These are phyloP conservation scores for Brachionus rotundiformis DNA, from an alignment of 1,140 invertebrate species.

Conservation along the genomic window DNA sequence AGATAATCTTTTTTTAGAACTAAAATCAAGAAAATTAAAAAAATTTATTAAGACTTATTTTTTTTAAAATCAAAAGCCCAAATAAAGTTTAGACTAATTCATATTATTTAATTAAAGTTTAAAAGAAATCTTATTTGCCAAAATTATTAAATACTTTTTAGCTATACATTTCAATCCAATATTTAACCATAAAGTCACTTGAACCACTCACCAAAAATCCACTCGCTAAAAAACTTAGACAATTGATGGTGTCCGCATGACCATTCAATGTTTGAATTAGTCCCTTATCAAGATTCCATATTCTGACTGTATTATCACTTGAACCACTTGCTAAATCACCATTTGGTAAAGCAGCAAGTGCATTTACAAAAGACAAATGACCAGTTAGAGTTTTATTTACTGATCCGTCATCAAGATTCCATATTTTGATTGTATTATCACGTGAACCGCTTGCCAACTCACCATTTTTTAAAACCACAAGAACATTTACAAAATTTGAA, in stretches of 20 bases:
- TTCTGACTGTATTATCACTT: conserved; percentile 96
- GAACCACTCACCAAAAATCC: conserved; percentile 84
- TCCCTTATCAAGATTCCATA: conserved; percentile 94
- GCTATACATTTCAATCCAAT: conserved; percentile 75
- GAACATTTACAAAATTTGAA: background rate
- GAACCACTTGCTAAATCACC: conserved; percentile 88
- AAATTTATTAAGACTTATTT: no score
- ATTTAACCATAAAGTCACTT: conserved; percentile 96
- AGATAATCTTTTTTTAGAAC: no score
- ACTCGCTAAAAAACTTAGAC: conserved; percentile 88
- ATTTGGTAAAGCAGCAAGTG: background rate
- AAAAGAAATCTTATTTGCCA: no score
- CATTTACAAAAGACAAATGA: conserved; percentile 65
- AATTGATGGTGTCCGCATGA: conserved; percentile 72
- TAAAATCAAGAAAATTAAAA: no score
- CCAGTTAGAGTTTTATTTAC: conserved; percentile 62
- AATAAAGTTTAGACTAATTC: no score
- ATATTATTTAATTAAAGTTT: no score
- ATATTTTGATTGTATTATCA: conserved; percentile 66
- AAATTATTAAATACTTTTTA: no score
- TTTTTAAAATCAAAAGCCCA: no score
- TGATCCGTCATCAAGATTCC: conserved; percentile 62
- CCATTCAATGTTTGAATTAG: conserved; percentile 69
- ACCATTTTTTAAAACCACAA: background rate
- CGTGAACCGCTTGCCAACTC: conserved; percentile 65